Base-by-base conservation (phyloP, 2,113 vertebrate genomes). In the Eudyptes chrysolophus region DNA sequence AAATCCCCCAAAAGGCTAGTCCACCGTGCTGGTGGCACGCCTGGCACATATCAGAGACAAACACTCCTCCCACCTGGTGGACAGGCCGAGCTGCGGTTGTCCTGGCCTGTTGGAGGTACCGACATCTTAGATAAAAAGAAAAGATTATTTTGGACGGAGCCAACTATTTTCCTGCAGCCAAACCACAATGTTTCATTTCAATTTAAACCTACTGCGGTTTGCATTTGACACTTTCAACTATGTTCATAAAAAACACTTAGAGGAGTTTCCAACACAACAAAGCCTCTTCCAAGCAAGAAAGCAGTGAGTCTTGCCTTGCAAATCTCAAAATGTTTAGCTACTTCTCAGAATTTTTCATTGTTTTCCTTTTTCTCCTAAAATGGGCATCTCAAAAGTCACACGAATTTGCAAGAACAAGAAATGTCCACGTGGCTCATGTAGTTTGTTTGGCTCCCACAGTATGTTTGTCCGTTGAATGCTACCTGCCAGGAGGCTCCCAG, bases 151-250 rank as follows among this genome's bases (percentile, higher is more conserved):
- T 66, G 57, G 83, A 76, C 0, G 0, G 57, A 66, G 46, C 4
- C 32, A 84, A 71, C 62, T 61, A 17, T 36, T 90, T 51, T 66
- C 68, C 62, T 87, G 36, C 1, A 1, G 86, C 62, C 82, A 94
- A 94, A 76, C 82, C 86, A 80, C 86, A 90, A 61, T 30, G 82
- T 75, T 94, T 92, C 32, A 34, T 52, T 84, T 94, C 58, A 66
- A 40, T 71, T 80, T 71, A 92, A 87, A 80, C 55, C 22, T 76
- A 71, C 68, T 80, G 77, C 76, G 62, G 68, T 61, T 84, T 75
- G 55, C 3, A 4, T 70, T 52, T 65, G 51, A 94, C 92, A 87
- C 66, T 90, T 87, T 80, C 66, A 92, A 24, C 62, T 71, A 18
- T 6, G 13, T 34, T 83, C 36, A 87, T 36, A 49, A 69, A 89